Evolutionary conservation across 92 coral and sea anemone genomes (phyloP), one percentile per base, ranked within the genome.

Genomic region (Parazoanthus atlanticus): DNA sequence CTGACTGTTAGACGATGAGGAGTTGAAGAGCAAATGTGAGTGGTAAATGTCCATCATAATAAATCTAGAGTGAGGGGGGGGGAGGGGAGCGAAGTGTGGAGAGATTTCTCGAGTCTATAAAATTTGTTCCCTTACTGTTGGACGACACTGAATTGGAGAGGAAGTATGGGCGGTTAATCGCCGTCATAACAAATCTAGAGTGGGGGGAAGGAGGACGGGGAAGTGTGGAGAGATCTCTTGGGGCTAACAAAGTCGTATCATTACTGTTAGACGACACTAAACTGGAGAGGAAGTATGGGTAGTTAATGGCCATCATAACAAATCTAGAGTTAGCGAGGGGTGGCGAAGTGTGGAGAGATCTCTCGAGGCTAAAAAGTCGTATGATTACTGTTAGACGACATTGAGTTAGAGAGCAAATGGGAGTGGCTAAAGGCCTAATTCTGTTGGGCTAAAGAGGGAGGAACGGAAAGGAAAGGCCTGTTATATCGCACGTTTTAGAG

Each of bases 101-200:
- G 49, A 43, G 49, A 43, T 8, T 1, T 2, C 76, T 97, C 78
- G 95, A 97, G 84, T 97, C 99, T 21, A 97, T 95, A 73, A 97
- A 95, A 71, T 98, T 97, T 9, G 99, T 97, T 25, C 94, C 99
- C 3, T 88, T 97, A 66, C 88, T 94, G 43, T 92, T 97, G 74
- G 99, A 97, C 69, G 99, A 97, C 76, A 97, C 93, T 69, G 98
- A 97, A 74, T 87, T 97, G 90, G 99, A 97, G 88, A 92, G 97
- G 87, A 15, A 2, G 19, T 52, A 1, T 16, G 58, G 21, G 3
- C 31, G 43, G 41, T 73, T 73, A 73, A 21, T 19, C 0, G 43
- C 21, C 58, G 3, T 52, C 19, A 52, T 15, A 16, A 52, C 58
- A 52, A 52, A 52, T 52, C 17, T 52, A 46, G 19, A 52, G 10